phyloP scores from a whole-genome alignment of 2,797 vertebrate species.

The Botia kubotai region DNA sequence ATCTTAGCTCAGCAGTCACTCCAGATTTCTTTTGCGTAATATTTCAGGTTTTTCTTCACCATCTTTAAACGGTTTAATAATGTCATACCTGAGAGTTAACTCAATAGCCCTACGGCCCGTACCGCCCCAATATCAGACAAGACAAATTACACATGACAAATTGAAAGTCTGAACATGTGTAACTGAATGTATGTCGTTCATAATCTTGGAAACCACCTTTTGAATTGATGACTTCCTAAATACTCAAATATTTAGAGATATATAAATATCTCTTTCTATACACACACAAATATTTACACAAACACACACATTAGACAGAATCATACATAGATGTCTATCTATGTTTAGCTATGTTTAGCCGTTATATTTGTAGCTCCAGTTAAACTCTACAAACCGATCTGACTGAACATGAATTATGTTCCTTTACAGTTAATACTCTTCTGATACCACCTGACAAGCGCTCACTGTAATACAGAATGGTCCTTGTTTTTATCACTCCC shows the following conservation, averaged over 20 bases:
- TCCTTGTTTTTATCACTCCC: slow-evolving; percentile 44
- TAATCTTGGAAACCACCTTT: neutral
- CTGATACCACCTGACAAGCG: neutral
- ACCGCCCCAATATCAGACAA: neutral
- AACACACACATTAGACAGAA: no score
- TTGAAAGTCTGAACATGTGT: neutral
- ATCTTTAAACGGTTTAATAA: slow-evolving; percentile 32
- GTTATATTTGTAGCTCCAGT: no score
- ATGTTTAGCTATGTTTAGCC: no score
- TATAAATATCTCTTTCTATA: no score
- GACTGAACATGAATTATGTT: neutral
- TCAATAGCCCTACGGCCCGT: neutral
- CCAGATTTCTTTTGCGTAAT: slow-evolving; percentile 10
- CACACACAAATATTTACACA: no score
- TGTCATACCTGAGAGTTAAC: slow-evolving; percentile 30
- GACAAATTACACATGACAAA: neutral
- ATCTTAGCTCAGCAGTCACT: slow-evolving; percentile 40
- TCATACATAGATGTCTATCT: no score
- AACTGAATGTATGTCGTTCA: neutral
- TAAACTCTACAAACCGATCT: neutral
- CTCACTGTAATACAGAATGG: neutral
- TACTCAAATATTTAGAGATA: no score
- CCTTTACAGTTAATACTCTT: slow-evolving; percentile 14
- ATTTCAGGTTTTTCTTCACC: neutral
- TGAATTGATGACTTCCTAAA: neutral